phyloP scores from a whole-genome alignment of 1,140 invertebrate species.

The Chrysopa pallens region DNA sequence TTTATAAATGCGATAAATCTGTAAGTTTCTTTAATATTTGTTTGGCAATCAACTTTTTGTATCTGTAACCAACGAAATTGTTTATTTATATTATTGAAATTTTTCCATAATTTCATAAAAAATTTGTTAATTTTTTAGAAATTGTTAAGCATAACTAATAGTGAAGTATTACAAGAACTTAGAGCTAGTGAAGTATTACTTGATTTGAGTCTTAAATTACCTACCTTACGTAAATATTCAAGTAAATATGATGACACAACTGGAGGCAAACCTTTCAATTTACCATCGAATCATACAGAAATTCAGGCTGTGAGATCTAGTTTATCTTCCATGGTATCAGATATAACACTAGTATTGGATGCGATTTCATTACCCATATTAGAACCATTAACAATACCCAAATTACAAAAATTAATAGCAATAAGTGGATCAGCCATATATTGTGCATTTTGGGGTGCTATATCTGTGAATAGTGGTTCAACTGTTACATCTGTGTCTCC shows the following conservation, averaged over 20 bases:
- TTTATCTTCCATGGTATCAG: slow-evolving; percentile 56
- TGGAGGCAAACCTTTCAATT: slow-evolving; percentile 40
- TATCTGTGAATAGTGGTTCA: slow-evolving; percentile 13
- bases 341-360: slow-evolving; percentile 64
- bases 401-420: slow-evolving; percentile 66
- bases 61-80: too few species aligned
- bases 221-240: slow-evolving; percentile 56
- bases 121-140: slow-evolving; percentile 20
- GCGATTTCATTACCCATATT: slow-evolving; percentile 70
- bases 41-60: too few species aligned
- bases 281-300: slow-evolving; percentile 53
- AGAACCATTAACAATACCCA: slow-evolving; percentile 65
- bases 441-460: slow-evolving; percentile 36
- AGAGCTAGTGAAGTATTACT: slow-evolving; percentile 63
- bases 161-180: slow-evolving; percentile 31
- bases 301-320: slow-evolving; percentile 55
- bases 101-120: too few species aligned
- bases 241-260: slow-evolving; percentile 48
- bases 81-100: too few species aligned
- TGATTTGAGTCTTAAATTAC: slow-evolving; percentile 55
- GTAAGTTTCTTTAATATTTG: too few species aligned
- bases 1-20: too few species aligned
- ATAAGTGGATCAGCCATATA: slow-evolving; percentile 61
- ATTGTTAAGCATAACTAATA: slow-evolving; percentile 36
- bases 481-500: slow-evolving; percentile 16